Conservation (phyloP, 2,113 vertebrate genomes). For the Antennarius striatus region DNA sequence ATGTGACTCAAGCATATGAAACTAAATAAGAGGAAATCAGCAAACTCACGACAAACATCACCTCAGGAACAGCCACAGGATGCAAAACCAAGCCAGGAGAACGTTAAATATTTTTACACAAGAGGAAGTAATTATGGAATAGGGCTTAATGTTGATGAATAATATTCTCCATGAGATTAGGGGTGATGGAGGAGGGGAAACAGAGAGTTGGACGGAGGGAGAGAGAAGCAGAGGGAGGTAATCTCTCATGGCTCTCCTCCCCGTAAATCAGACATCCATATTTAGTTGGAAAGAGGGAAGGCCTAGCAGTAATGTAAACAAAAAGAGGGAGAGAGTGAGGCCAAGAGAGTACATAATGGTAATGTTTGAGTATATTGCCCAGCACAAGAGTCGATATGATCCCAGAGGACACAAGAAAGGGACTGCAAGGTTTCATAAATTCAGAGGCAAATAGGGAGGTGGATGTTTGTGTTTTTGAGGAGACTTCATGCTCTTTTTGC, state of each 20-base stretch:
- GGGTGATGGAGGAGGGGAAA: slow-evolving; percentile 29
- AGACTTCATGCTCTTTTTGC: slow-evolving; percentile 1
- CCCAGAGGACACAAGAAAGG: slow-evolving; percentile 12
- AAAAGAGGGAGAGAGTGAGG: slow-evolving; percentile 65
- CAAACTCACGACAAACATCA: slow-evolving; percentile 52
- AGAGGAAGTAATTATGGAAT: slow-evolving; percentile 66
- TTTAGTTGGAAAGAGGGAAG: slow-evolving; percentile 80
- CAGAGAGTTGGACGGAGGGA: slow-evolving; percentile 32
- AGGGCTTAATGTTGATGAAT: slow-evolving; percentile 53
- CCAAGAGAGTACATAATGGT: slow-evolving; percentile 50
- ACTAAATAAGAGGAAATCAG: slow-evolving; percentile 51
- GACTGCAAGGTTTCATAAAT: slow-evolving; percentile 10
- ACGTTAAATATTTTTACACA: slow-evolving; percentile 47
- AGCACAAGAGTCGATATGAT: slow-evolving; percentile 23
- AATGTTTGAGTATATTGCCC: slow-evolving; percentile 44
- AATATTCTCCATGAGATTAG: slow-evolving; percentile 36
- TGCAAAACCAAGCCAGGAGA: slow-evolving; percentile 30
- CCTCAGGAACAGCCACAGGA: slow-evolving; percentile 24
- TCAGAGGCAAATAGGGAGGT: background rate
- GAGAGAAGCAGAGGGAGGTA: slow-evolving; percentile 50
- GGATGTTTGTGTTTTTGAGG: background rate
- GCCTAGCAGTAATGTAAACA: slow-evolving; percentile 80
- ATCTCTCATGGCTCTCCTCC: slow-evolving; percentile 61
- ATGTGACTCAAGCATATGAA: slow-evolving; percentile 80
- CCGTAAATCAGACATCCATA: slow-evolving; percentile 80